These are phyloP conservation scores for Gastrophysa polygoni DNA, from an alignment of 2,888 invertebrate species.

Conservation along the genomic window DNA sequence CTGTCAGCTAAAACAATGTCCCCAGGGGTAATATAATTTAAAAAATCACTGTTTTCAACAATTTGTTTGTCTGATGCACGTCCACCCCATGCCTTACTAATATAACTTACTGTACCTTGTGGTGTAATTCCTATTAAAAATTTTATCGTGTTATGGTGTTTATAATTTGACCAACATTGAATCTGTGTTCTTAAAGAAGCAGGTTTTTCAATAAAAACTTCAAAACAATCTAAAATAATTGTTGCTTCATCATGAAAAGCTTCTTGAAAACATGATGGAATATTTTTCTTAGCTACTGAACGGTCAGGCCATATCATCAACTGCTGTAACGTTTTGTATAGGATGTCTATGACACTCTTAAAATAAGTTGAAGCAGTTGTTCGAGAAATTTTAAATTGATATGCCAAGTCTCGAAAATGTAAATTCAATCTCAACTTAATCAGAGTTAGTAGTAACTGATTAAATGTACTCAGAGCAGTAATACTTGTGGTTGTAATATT, in stretches of 20 bases:
- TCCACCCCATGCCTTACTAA: constrained; percentile 13
- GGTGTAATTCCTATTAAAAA: constrained; percentile 30
- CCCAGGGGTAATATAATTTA: constrained; percentile 11
- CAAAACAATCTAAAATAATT: constrained; percentile 29
- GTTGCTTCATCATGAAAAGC: constrained; percentile 21
- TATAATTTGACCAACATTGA: constrained; percentile 30
- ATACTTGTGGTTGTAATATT: constrained; percentile 14
- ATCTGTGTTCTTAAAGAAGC: constrained; percentile 4
- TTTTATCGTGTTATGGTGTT: constrained; percentile 31
- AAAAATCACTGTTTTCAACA: constrained; percentile 1
- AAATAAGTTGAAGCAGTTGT: constrained; percentile 16
- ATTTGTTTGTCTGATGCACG: constrained; percentile 5
- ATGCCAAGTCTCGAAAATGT: constrained; percentile 23
- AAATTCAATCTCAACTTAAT: constrained; percentile 24
- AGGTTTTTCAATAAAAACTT: constrained; percentile 27
- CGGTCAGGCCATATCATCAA: constrained; percentile 27
- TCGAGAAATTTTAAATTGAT: constrained; percentile 14
- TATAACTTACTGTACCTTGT: constrained; percentile 18
- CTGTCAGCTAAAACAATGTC: constrained; percentile 19
- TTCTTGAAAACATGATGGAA: constrained; percentile 27
- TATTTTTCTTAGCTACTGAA: constrained; percentile 17
- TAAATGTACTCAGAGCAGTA: constrained; percentile 16
- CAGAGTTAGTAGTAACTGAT: constrained; percentile 20
- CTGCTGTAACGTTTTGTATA: constrained; percentile 19
- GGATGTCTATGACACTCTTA: not conserved